These are phyloP conservation scores for Sarotherodon lohbergeri DNA, from an alignment of 2,113 vertebrate genomes.

Conservation along the genomic window DNA sequence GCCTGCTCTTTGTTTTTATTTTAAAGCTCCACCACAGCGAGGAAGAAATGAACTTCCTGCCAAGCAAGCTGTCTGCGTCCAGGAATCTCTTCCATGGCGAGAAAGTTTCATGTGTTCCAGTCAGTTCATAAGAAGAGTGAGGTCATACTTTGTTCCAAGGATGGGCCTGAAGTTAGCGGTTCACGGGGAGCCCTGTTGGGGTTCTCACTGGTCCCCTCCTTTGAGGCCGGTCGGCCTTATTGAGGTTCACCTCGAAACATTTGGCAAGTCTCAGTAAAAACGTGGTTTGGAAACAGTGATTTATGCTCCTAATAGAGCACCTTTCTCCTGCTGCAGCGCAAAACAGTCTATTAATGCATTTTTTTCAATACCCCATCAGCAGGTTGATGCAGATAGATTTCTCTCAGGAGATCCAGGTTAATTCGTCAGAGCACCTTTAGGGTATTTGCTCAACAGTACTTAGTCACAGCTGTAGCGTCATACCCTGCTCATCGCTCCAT, in stretches of 20 bases:
- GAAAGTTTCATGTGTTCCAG: constrained; percentile 26
- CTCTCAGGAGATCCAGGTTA: not conserved
- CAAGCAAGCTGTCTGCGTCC: constrained; percentile 25
- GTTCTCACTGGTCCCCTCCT: constrained; percentile 4
- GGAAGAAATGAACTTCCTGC: constrained; percentile 34
- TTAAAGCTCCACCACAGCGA: constrained; percentile 14
- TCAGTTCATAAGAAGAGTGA: not conserved
- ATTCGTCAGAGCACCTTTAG: not conserved
- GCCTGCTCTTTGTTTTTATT: constrained; percentile 38
- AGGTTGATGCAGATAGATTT: not conserved
- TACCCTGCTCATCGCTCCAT: not conserved
- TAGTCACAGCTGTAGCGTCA: not conserved
- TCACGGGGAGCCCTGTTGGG: not conserved
- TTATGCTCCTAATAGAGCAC: constrained; percentile 31
- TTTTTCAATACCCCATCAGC: not conserved
- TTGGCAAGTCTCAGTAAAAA: constrained; percentile 31
- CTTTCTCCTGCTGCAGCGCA: not conserved
- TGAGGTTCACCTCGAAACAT: constrained; percentile 24
- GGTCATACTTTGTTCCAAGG: constrained; percentile 12
- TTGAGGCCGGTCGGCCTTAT: constrained; percentile 16
- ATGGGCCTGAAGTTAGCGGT: not conserved
- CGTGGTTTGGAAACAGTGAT: constrained; percentile 8
- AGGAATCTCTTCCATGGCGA: constrained; percentile 8
- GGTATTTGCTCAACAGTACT: not conserved
- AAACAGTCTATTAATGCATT: not conserved